Evolutionary conservation across 53 echinoderm and acorn worm genomes (phyloP).

Genomic region (Glandiceps talaboti): DNA sequence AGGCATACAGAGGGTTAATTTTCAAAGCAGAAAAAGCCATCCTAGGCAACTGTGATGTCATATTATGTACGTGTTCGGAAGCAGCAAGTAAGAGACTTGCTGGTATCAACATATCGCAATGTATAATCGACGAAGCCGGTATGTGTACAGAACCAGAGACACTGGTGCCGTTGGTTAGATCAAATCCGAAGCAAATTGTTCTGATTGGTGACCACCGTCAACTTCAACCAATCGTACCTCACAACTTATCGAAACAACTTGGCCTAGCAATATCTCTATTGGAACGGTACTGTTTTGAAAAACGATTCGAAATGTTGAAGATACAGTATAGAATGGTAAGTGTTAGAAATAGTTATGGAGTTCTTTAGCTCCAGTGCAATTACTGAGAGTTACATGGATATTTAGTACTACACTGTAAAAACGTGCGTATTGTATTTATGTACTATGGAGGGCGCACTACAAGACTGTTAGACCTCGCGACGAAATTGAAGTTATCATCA

Average conservation of each 20-base stretch:
- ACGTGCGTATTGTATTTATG: too few relatives aligned
- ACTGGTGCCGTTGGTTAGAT: conserved; percentile 62
- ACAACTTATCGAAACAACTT: conserved; percentile 42
- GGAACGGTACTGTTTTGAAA: conserved; percentile 57
- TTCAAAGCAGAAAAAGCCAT: conserved; percentile 36
- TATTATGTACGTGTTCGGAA: conserved; percentile 76
- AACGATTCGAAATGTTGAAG: conserved; percentile 20
- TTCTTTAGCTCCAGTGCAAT: too few relatives aligned
- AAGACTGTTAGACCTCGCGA: too few relatives aligned
- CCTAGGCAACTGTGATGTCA: conserved; percentile 49
- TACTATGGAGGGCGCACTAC: too few relatives aligned
- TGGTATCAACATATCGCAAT: conserved; percentile 64
- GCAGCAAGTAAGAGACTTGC: conserved; percentile 33
- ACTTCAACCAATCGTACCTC: conserved; percentile 51
- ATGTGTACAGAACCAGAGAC: conserved; percentile 97
- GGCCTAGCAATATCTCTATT: conserved; percentile 65
- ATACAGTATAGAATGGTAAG: conserved; percentile 91
- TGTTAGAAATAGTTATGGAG: not conserved
- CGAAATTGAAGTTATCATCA: too few relatives aligned
- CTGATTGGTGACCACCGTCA: conserved; percentile 95
- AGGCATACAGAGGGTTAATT: conserved; percentile 13
- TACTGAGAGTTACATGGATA: too few relatives aligned
- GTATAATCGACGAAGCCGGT: conserved; percentile 90
- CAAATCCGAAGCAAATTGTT: conserved; percentile 77
- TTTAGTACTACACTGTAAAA: too few relatives aligned